Evolutionary conservation across 2,113 vertebrate genomes (phyloP).

Genomic region (Nothoprocta pentlandii): DNA sequence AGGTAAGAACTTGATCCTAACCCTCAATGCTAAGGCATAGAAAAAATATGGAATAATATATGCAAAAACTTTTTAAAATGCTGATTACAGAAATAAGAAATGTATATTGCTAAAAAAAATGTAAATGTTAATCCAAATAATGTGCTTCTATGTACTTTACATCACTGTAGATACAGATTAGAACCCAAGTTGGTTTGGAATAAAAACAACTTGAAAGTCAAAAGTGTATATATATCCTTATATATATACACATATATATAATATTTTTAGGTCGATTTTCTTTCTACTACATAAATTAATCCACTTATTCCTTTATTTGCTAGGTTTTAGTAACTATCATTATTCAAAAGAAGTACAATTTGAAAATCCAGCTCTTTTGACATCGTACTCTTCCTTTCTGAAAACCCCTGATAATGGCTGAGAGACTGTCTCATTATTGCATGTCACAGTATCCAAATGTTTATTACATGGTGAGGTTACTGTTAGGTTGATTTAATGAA

Average conservation of each 20-base stretch:
- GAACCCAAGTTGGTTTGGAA: neutral
- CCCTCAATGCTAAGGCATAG: neutral
- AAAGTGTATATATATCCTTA: neutral
- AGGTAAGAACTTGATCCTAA: neutral
- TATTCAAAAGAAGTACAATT: neutral
- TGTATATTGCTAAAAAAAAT: neutral
- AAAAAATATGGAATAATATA: neutral
- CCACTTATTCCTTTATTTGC: neutral
- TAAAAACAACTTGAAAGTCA: neutral
- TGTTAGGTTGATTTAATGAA: neutral
- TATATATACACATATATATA: too few species aligned
- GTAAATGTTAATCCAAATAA: neutral
- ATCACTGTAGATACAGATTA: slow-evolving; percentile 11
- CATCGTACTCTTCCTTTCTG: neutral
- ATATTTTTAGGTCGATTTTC: neutral
- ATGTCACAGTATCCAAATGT: neutral
- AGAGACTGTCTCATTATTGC: neutral
- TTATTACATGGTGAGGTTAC: neutral
- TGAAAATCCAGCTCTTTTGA: neutral
- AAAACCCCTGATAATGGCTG: neutral
- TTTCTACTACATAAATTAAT: neutral
- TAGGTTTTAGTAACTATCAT: neutral
- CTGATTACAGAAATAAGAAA: neutral
- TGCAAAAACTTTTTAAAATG: neutral
- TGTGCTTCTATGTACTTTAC: slow-evolving; percentile 6